Conservation (phyloP, 2,797 vertebrate genomes). For the Neostethus bicornis region DNA sequence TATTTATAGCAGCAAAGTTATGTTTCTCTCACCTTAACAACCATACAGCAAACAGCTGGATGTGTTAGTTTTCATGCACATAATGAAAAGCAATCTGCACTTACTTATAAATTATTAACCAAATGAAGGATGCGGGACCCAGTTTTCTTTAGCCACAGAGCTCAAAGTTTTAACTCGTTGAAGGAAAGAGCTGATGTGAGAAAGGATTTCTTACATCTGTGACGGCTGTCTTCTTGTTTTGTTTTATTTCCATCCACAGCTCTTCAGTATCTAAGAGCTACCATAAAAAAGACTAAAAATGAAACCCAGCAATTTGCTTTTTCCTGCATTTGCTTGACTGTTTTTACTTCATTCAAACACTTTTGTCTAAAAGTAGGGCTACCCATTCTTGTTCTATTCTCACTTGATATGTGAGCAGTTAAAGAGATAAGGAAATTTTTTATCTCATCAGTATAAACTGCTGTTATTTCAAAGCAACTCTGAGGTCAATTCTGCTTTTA, state of each 20-base stretch:
- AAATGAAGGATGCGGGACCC: slow-evolving; percentile 1
- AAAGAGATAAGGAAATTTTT: slow-evolving; percentile 22
- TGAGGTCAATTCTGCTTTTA: slow-evolving; percentile 30
- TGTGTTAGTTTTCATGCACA: not conserved
- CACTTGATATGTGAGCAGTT: slow-evolving; percentile 11
- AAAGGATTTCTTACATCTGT: slow-evolving; percentile 5
- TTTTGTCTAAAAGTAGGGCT: slow-evolving; percentile 16
- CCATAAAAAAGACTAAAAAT: slow-evolving; percentile 4
- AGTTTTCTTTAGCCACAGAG: not conserved
- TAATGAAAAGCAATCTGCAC: not conserved
- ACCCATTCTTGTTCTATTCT: slow-evolving; percentile 7
- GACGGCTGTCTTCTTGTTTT: slow-evolving; percentile 4
- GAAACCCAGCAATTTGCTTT: slow-evolving; percentile 24
- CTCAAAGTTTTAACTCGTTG: not conserved
- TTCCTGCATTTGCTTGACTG: slow-evolving; percentile 26
- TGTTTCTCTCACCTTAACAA: not conserved
- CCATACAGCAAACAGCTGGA: not conserved
- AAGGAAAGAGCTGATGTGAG: slow-evolving; percentile 1
- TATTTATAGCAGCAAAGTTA: not conserved
- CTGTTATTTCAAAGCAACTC: slow-evolving; percentile 30
- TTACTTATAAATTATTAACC: not conserved
- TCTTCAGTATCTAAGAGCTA: slow-evolving; percentile 4
- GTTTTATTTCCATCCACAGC: slow-evolving; percentile 15
- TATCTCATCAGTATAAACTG: slow-evolving; percentile 14
- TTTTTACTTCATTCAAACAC: slow-evolving; percentile 8